Evolutionary conservation across 2,797 vertebrate species (phyloP).

Genomic region (Antennarius maculatus): DNA sequence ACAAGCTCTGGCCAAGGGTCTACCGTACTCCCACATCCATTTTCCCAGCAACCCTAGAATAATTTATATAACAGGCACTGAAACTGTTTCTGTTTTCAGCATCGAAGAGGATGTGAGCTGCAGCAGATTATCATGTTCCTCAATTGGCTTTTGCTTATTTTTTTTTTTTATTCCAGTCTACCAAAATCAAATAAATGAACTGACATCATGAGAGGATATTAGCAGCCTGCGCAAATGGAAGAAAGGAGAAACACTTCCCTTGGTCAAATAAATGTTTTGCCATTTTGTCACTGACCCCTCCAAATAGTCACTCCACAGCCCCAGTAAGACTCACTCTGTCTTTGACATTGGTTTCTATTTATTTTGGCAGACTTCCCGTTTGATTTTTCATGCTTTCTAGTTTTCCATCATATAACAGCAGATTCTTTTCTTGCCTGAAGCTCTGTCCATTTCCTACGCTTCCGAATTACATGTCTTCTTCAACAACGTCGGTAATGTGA

Average conservation of each 20-base stretch:
- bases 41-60: conserved; percentile 42
- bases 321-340: conserved; percentile 36
- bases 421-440: conserved; percentile 14
- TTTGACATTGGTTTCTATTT: conserved; percentile 57
- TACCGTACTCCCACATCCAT: conserved; percentile 61
- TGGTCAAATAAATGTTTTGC: conserved; percentile 65
- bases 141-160: conserved; percentile 31
- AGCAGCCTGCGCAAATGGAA: conserved; percentile 47
- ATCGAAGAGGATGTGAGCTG: conserved; percentile 20
- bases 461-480: background rate
- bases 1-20: conserved; percentile 38
- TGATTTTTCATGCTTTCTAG: conserved; percentile 43
- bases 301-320: conserved; percentile 58
- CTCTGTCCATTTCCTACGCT: conserved; percentile 1
- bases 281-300: conserved; percentile 56
- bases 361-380: conserved; percentile 37
- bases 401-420: conserved; percentile 23
- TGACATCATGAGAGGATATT: conserved; percentile 47
- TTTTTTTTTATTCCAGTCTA: conserved; percentile 26
- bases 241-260: conserved; percentile 50
- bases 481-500: background rate
- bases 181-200: conserved; percentile 35
- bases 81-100: conserved; percentile 35
- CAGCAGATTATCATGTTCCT: conserved; percentile 14
- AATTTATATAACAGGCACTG: conserved; percentile 59